Evolutionary conservation across 2,113 vertebrate species (phyloP).

Genomic region (Rhinopomastus cyanomelas): DNA sequence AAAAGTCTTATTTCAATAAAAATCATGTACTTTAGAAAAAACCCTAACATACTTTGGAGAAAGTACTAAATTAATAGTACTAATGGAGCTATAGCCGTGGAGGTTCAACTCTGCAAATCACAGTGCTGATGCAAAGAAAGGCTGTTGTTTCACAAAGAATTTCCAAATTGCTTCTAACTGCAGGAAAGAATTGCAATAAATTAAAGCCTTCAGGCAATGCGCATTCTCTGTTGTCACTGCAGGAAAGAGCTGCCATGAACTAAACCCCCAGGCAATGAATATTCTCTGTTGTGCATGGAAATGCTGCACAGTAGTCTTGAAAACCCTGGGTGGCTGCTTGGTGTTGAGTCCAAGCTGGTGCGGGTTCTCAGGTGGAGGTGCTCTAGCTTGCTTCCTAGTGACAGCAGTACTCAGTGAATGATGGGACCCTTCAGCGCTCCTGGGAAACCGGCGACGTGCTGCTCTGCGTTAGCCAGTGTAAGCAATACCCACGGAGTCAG

Average conservation of each 20-base stretch:
- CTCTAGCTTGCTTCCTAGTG: constrained; percentile 2
- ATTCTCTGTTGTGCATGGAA: not conserved
- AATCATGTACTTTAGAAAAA: no score
- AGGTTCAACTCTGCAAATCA: not conserved
- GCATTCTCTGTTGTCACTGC: not conserved
- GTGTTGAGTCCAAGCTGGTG: constrained; percentile 26
- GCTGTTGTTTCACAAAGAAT: not conserved
- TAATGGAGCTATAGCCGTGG: not conserved
- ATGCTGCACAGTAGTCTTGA: not conserved
- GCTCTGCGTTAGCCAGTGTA: not conserved
- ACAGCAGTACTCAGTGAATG: constrained; percentile 28
- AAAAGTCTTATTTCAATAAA: not conserved
- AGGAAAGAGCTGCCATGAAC: not conserved
- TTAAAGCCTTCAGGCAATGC: not conserved
- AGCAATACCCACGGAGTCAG: not conserved
- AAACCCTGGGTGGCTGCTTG: constrained; percentile 24
- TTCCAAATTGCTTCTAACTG: not conserved
- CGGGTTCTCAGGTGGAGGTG: not conserved
- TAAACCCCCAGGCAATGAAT: not conserved
- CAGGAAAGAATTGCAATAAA: not conserved
- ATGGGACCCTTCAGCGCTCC: not conserved
- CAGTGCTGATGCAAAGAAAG: not conserved
- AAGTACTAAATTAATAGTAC: not conserved
- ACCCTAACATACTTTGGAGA: no score
- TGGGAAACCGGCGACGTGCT: not conserved